A percentile compares a stretch with the other conserved stretches of the same genome.
These are phyloP conservation scores for Frankliniella intonsa DNA, from an alignment of 2,888 invertebrate genomes.

Conservation along the genomic window DNA sequence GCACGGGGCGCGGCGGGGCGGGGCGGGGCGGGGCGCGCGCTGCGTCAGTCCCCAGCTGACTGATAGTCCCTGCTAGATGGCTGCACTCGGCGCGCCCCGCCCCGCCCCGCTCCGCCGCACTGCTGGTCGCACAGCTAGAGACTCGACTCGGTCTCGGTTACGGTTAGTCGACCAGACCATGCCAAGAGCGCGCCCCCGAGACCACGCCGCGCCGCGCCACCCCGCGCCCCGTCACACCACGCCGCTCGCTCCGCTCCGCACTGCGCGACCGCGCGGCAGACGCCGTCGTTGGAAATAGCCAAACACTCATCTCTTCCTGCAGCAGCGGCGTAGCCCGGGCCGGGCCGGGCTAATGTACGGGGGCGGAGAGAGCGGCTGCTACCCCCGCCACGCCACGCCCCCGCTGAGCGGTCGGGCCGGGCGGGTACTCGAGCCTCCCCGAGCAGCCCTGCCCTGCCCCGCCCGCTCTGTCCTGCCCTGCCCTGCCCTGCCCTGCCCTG, in stretches of 20 bases:
- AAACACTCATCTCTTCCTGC: slow-evolving; percentile 18
- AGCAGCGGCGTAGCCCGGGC: background rate
- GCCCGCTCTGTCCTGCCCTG: background rate
- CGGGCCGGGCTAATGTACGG: background rate
- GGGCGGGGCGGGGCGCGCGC: background rate
- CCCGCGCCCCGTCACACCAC: background rate
- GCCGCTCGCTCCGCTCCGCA: background rate
- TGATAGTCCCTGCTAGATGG: too few relatives aligned
- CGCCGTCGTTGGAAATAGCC: slow-evolving; percentile 20
- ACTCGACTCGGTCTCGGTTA: too few relatives aligned
- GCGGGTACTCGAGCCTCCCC: too few relatives aligned
- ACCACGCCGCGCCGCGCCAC: background rate
- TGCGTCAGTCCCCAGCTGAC: too few relatives aligned
- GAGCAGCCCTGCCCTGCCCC: background rate
- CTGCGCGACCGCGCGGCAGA: background rate
- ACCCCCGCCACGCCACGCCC: too few relatives aligned
- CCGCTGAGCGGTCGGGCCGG: too few relatives aligned
- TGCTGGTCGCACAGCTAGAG: background rate
- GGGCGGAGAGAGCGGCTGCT: too few relatives aligned
- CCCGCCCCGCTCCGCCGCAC: background rate
- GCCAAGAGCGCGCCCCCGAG: background rate
- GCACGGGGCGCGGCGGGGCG: background rate
- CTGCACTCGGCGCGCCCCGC: background rate
- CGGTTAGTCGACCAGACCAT: background rate
- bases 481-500: background rate